Base-by-base conservation (phyloP, 2,113 vertebrate genomes). In the Fregata magnificens region DNA sequence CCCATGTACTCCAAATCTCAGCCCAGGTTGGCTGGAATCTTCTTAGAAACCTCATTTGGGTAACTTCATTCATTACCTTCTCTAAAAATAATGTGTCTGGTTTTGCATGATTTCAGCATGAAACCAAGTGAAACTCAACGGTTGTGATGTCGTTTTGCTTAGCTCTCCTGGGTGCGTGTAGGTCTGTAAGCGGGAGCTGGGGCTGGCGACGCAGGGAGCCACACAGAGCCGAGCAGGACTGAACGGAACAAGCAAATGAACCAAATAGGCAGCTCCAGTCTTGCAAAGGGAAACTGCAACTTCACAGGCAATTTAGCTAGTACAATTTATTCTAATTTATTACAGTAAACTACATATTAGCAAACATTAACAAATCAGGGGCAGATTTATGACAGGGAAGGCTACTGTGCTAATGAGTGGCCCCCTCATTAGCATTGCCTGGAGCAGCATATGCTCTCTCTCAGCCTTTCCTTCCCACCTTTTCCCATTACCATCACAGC, bases 251-350 rank as follows among this genome's bases (percentile, higher is more conserved):
- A n/a, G 42, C 22, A 82, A 50, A 32, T 44, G 44, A 82, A 69
- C 40, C 16, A 36, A 52, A 85, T 0, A 72, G 81, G 82, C 84
- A 95, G 56, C 81, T 93, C 65, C 38, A 13, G 21, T 11, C 85
- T 71, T 83, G 88, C 59, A 81, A 82, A 84, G 61, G 80, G 72
- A 84, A 93, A 49, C 80, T 91, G 61, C 65, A 77, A 17, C 94
- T 95, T 91, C 81, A 82, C 73, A 93, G 86, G 70, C 81, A 53
- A 95, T 96, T 97, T 87, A 95, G 81, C 70, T 69, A 42, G 70
- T 76, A 70, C 73, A 76, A 80, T 82, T 95, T 69, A 95, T 95
- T 95, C 61, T 94, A 82, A 94, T 95, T 96, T 95, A 94, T 96
- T 91, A 66, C 66, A 77, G 93, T 94, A 91, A 97, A 95, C 81